Percentiles rank a stretch among this genome's conserved stretches.
These are phyloP conservation scores for Oreotragus oreotragus DNA, from an alignment of 2,113 vertebrate species.

Conservation along the genomic window DNA sequence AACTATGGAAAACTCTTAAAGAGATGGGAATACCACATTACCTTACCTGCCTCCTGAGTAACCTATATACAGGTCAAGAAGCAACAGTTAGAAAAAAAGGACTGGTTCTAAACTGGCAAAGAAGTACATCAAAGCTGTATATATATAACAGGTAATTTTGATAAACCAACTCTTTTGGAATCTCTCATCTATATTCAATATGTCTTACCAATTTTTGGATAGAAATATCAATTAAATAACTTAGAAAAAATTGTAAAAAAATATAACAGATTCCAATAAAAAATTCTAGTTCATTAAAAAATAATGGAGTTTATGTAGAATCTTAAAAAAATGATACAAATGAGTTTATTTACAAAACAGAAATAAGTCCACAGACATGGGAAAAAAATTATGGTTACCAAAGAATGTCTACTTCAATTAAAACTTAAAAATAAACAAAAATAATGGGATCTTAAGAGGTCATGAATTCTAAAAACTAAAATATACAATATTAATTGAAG, in stretches of 20 bases:
- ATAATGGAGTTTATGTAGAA: not conserved
- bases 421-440: not conserved
- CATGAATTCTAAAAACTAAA: conserved; percentile 38
- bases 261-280: not conserved
- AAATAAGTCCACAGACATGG: not conserved
- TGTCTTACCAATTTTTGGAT: not conserved
- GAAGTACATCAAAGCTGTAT: too few relatives aligned
- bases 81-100: not conserved
- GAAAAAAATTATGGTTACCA: not conserved
- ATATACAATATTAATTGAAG: not conserved
- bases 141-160: not conserved
- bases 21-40: not conserved
- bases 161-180: not conserved
- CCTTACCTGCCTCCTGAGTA: not conserved
- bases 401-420: not conserved
- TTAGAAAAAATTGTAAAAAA: not conserved
- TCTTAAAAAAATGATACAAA: not conserved
- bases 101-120: too few relatives aligned
- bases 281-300: conserved; percentile 19
- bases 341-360: not conserved
- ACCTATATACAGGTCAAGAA: not conserved
- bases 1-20: not conserved
- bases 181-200: not conserved
- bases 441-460: not conserved
- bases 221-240: conserved; percentile 30